Conservation (phyloP, 1,140 invertebrate genomes). For the Lepeophtheirus salmonis region DNA sequence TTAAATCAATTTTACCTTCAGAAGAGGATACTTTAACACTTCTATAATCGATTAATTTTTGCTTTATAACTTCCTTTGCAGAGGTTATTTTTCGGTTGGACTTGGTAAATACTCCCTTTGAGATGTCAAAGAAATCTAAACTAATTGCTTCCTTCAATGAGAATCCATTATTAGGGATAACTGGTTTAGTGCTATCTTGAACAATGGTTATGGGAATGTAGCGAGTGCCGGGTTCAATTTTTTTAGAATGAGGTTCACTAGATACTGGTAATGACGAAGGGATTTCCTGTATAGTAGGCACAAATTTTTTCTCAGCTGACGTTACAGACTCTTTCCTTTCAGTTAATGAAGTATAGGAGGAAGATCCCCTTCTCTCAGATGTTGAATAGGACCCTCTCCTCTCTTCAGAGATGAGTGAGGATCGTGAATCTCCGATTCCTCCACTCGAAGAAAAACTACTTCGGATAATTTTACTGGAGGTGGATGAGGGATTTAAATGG, state of each 20-base stretch:
- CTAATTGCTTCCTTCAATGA: conserved; percentile 5
- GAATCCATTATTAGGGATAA: conserved; percentile 1
- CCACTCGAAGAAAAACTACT: conserved; percentile 2
- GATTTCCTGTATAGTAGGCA: too few relatives aligned
- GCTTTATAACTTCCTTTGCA: conserved; percentile 58
- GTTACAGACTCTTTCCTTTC: background rate
- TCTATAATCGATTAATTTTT: conserved; percentile 35
- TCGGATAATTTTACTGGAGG: background rate
- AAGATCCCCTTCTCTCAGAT: background rate
- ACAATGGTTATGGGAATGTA: conserved; percentile 15
- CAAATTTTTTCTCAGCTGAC: too few relatives aligned
- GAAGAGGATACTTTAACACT: background rate
- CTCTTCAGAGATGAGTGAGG: conserved; percentile 19
- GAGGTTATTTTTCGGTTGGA: conserved; percentile 33
- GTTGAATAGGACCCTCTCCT: conserved; percentile 14
- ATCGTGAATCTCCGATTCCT: conserved; percentile 17
- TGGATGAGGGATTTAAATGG: conserved; percentile 12
- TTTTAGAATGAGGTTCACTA: too few relatives aligned
- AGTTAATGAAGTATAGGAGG: conserved; percentile 5
- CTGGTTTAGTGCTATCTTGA: conserved; percentile 15
- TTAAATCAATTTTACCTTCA: conserved; percentile 39
- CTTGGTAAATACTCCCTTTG: conserved; percentile 14
- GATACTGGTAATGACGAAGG: too few relatives aligned
- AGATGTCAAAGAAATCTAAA: background rate
- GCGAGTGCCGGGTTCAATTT: background rate